These are phyloP conservation scores for Epizoanthus fatuus DNA, from an alignment of 92 coral and sea anemone species.

Conservation along the genomic window DNA sequence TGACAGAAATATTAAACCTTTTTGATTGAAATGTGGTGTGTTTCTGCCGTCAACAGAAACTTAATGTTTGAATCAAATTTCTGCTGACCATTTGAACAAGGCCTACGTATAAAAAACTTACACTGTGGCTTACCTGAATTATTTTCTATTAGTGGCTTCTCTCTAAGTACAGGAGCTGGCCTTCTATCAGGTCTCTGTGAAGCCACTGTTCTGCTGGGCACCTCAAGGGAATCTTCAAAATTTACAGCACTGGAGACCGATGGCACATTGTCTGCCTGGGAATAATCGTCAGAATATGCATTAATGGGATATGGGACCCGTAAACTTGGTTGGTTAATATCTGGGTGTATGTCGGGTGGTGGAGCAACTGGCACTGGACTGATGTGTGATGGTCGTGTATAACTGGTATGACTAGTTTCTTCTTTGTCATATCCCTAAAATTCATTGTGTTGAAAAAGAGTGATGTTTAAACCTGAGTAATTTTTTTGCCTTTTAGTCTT, in stretches of 20 bases:
- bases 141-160: slow-evolving; percentile 60
- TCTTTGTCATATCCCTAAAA: neutral
- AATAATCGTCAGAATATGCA: slow-evolving; percentile 6
- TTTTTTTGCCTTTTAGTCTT: no score
- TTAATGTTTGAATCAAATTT: no score
- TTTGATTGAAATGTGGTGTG: no score
- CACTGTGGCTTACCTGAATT: slow-evolving; percentile 66
- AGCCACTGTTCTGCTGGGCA: slow-evolving; percentile 43
- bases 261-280: slow-evolving; percentile 7
- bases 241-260: slow-evolving; percentile 46
- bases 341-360: no score
- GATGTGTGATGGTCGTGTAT: neutral
- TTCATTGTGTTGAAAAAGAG: no score
- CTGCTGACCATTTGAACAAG: no score
- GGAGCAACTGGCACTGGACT: neutral
- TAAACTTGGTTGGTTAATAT: neutral
- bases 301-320: no score
- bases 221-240: slow-evolving; percentile 87
- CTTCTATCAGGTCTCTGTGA: slow-evolving; percentile 43
- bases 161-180: slow-evolving; percentile 65
- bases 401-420: neutral
- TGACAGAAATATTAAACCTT: no score
- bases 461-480: no score
- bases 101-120: no score
- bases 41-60: no score